phyloP scores from a whole-genome alignment of 2,888 invertebrate species.

The Meganola albula region DNA sequence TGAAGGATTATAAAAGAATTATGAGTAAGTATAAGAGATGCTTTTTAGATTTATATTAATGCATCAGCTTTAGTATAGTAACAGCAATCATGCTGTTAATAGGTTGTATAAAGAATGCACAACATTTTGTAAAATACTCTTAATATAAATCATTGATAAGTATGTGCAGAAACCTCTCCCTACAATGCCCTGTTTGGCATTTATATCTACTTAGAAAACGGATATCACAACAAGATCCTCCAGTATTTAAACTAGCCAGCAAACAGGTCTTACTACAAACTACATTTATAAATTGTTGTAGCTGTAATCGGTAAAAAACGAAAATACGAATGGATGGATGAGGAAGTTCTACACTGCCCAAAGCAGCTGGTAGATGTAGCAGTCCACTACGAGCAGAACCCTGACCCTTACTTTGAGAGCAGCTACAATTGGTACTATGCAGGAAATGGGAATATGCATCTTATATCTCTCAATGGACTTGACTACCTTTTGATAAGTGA shows the following conservation, averaged over 20 bases:
- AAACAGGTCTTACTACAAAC: no score
- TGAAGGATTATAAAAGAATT: conserved; percentile 22
- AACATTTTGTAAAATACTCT: no score
- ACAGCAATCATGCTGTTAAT: no score
- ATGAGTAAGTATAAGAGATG: conserved; percentile 40
- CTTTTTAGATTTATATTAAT: no score
- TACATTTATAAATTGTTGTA: conserved; percentile 5
- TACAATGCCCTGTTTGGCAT: no score
- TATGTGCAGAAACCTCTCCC: no score
- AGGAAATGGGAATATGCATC: conserved; percentile 60
- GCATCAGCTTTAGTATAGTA: no score
- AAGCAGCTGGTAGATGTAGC: conserved; percentile 53
- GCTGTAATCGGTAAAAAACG: conserved; percentile 19
- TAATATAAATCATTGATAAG: no score
- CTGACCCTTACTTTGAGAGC: conserved; percentile 54
- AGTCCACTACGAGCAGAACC: conserved; percentile 50
- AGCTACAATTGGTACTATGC: conserved; percentile 69
- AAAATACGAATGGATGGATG: conserved; percentile 41
- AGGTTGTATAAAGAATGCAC: no score
- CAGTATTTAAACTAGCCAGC: no score
- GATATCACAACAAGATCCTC: no score
- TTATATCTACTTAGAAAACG: no score
- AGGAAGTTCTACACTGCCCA: conserved; percentile 56
- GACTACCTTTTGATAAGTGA: conserved; percentile 59
- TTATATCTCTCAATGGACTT: conserved; percentile 38